Evolutionary conservation across 1,140 invertebrate species (phyloP), one percentile per base, ranked within the genome.

Genomic region (Caenorhabditis brenneri): DNA sequence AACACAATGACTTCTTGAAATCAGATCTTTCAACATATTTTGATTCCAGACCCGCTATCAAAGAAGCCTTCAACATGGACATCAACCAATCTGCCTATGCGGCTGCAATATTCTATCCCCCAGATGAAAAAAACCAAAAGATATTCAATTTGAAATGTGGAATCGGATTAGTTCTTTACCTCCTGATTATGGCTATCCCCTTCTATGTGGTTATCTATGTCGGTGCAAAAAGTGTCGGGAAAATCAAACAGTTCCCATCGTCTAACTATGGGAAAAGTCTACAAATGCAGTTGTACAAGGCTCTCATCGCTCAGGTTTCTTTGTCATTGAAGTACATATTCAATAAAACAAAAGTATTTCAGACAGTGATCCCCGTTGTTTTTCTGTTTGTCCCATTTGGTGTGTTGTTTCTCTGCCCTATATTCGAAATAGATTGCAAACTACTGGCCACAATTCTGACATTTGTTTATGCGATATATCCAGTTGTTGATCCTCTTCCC

Each of bases 381-480:
- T n/a, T 74, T 15, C 19, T 74, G 1, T 74, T 74, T n/a, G 65
- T 42, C 0, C 65, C 65, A 74, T 74, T 74, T 9, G 65, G 36
- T 2, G 65, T 74, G 9, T n/a, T 74, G 2, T 74, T 74, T 12
- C 7, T 74, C 9, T 74, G 65, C 22, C 65, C 65, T 0, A 74
- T 74, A 36, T 24, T 74, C n/a, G 65, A 74, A 46, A 74, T 74
- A 4, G n/a, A 42, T 9, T 74, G 65, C 65, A 39, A 39, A 3
- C n/a, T 9, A 0, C n/a, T 74, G 19, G 65, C 65, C 0, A 74
- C 33, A 24, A 24, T 74, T 27, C 36, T 74, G 19, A 74, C 65
- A 42, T 74, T 74, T 74, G 65, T 74, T 10, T 74, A 74, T 27
- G 65, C 65, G 7, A 42, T 74, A 6, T 74, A 74, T n/a, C 65